phyloP scores from a whole-genome alignment of 2,113 vertebrate species.

The Eretmodus cyanostictus region DNA sequence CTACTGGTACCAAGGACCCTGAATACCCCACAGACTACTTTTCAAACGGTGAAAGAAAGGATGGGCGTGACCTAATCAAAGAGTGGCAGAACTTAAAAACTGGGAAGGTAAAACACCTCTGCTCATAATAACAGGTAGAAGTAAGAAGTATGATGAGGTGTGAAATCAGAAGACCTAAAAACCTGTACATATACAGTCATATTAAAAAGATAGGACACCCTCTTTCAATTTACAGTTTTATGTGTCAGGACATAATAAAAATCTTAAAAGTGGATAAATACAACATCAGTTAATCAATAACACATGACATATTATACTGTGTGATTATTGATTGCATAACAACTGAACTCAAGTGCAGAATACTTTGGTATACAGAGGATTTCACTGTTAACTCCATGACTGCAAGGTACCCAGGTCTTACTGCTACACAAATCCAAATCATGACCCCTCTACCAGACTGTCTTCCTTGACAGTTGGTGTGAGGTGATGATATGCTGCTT shows the following conservation, averaged over 20 bases:
- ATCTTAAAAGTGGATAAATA: background rate
- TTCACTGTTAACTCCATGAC: background rate
- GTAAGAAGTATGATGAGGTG: background rate
- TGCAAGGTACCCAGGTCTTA: background rate
- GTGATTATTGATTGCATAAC: background rate
- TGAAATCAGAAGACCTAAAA: background rate
- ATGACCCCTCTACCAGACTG: background rate
- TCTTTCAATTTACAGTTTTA: background rate
- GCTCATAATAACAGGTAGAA: background rate
- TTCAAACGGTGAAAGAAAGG: conserved; percentile 53
- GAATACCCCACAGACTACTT: conserved; percentile 62
- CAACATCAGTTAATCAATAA: background rate
- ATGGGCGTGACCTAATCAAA: conserved; percentile 60
- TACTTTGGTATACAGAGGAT: background rate
- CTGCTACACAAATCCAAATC: background rate
- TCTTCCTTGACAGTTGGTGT: background rate
- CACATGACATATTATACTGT: background rate
- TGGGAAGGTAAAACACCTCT: conserved; percentile 58
- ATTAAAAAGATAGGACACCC: background rate
- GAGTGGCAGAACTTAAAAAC: conserved; percentile 67
- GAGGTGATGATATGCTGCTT: background rate
- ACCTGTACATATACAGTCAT: background rate
- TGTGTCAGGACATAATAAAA: background rate
- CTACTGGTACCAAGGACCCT: conserved; percentile 63
- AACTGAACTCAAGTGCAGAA: background rate